These are phyloP conservation scores for Aplodontia rufa DNA, from an alignment of 2,113 vertebrate species.

Conservation along the genomic window DNA sequence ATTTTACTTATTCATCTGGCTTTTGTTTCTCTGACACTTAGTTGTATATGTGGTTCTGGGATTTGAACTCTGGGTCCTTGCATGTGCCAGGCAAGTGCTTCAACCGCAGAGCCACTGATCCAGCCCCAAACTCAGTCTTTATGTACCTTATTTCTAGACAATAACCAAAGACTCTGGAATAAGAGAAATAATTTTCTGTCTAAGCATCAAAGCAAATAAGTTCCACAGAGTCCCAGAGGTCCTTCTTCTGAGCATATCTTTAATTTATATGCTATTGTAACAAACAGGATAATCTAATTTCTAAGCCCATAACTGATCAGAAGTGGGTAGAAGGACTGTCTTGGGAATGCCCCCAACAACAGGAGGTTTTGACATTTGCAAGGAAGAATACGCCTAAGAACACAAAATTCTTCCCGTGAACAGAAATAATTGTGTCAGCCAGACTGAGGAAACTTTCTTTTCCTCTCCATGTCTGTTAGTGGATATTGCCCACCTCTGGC, in stretches of 20 bases:
- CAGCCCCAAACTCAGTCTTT: neutral
- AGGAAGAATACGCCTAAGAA: conserved; percentile 33
- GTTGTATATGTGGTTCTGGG: too few species aligned
- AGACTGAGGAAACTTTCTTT: neutral
- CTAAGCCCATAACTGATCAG: neutral
- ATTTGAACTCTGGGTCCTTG: too few species aligned
- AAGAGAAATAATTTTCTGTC: conserved; percentile 24
- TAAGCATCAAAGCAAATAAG: neutral
- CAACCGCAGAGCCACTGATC: too few species aligned
- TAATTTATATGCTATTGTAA: conserved; percentile 12
- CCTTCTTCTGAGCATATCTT: conserved; percentile 17
- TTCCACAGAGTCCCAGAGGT: neutral
- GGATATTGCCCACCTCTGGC: neutral
- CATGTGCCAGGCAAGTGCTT: too few species aligned
- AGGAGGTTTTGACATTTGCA: neutral
- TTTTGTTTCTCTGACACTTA: too few species aligned
- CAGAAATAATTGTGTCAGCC: conserved; percentile 18
- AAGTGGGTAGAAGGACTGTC: neutral
- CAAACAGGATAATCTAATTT: neutral
- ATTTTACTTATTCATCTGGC: too few species aligned
- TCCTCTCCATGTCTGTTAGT: neutral
- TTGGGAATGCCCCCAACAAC: neutral
- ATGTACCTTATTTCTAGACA: neutral
- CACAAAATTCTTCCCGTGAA: neutral
- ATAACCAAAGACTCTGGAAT: conserved; percentile 4